Evolutionary conservation across 2,797 vertebrate genomes (phyloP).

Genomic region (Muscicapa comitata): DNA sequence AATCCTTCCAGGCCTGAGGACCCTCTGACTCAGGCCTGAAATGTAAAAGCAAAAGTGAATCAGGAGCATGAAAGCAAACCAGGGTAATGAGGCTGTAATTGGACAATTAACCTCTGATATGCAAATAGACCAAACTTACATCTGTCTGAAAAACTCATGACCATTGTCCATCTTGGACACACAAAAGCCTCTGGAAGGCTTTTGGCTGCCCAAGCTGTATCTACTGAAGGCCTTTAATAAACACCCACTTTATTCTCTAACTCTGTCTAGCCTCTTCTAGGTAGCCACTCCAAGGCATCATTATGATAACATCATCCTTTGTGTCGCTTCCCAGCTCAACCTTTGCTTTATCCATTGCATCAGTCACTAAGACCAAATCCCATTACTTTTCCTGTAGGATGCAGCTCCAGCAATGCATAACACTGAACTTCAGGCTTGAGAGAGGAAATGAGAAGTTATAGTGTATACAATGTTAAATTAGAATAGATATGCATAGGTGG

Average conservation of each 20-base stretch:
- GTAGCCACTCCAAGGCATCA: not conserved
- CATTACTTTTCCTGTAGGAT: not conserved
- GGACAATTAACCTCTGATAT: no score
- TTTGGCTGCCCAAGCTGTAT: not conserved
- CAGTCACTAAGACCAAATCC: not conserved
- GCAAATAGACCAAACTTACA: not conserved
- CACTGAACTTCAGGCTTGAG: not conserved
- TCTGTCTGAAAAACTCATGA: not conserved
- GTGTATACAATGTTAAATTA: not conserved
- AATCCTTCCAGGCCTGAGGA: not conserved
- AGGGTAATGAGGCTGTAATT: not conserved
- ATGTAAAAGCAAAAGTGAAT: not conserved
- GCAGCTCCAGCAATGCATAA: not conserved
- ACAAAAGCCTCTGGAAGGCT: not conserved
- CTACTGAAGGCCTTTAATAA: not conserved
- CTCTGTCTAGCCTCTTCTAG: not conserved
- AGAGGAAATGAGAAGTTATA: not conserved
- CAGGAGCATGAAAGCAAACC: not conserved
- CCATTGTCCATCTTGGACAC: no score
- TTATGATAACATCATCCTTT: not conserved
- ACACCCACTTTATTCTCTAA: not conserved
- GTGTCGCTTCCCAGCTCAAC: not conserved
- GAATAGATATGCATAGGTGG: not conserved
- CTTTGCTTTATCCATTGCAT: not conserved
- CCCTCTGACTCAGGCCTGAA: not conserved